Evolutionary conservation across 2,797 vertebrate species (phyloP), one percentile per base, ranked within the genome.

Genomic region (Molossus alvarezi): DNA sequence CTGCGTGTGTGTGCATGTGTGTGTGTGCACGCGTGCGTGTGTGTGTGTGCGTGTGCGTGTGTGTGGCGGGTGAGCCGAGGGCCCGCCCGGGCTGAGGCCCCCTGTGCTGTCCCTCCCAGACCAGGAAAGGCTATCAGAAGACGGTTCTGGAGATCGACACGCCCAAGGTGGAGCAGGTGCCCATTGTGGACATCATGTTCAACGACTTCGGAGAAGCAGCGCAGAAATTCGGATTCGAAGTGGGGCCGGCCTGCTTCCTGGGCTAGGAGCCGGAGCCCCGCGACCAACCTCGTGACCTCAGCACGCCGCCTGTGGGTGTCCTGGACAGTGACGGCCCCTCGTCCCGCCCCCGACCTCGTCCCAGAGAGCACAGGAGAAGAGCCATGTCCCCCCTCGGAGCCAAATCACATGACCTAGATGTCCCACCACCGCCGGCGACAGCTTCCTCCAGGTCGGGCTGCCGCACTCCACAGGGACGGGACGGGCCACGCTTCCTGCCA

Each of bases 171-270:
- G 99, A 99, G 97, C 99, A 99, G 97, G 99, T 99, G 33, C 99
- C 99, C 64, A 98, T 99, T 60, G 99, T 99, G 79, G 99, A 99
- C 98, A 99, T 99, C 98, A 99, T 99, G 99, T 99, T 99, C 99
- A 99, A 99, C 97, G 99, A 99, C 98, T 99, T 99, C 21, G 99
- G 99, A 48, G 99, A 99, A 90, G 98, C 99, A 0, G 98, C 99
- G 69, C 99, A 99, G 99, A 99, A 99, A 98, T 99, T 99, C 76
- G 99, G 99, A 97, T 99, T 99, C 58, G 99, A 99, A 99, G 99
- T 99, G 98, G 99, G 99, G 98, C 99, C 99, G 6, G 99, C 99
- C 98, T 99, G 99, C 98, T 99, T 99, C 99, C 97, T 99, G 98
- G 99, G 99, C 99, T 99, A 99, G 99, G 95, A 97, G 98, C 98